phyloP scores from a whole-genome alignment of 2,113 vertebrate species.

The Megaceryle maxima region DNA sequence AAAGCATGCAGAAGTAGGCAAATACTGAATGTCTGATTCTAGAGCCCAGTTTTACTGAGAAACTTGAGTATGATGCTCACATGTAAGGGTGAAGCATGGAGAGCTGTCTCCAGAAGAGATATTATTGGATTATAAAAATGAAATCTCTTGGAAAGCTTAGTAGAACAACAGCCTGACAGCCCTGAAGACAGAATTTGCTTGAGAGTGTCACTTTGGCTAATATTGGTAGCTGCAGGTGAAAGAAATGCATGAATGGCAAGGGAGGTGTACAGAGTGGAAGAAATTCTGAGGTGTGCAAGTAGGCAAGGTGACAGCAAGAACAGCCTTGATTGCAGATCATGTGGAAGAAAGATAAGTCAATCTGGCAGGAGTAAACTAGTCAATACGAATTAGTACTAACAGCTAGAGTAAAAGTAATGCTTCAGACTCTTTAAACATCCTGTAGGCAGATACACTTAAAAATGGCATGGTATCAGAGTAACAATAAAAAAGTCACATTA shows the following conservation, averaged over 20 bases:
- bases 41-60: background rate
- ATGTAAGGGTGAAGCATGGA: background rate
- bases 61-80: background rate
- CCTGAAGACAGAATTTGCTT: background rate
- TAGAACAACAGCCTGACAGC: background rate
- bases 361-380: background rate
- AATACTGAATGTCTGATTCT: background rate
- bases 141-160: background rate
- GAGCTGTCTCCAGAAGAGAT: background rate
- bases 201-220: background rate
- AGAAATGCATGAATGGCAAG: background rate
- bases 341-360: background rate
- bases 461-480: background rate
- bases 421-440: background rate
- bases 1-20: background rate
- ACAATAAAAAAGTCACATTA: background rate
- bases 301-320: background rate
- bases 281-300: background rate
- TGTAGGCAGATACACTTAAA: background rate
- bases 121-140: background rate
- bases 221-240: background rate
- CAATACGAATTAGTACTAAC: background rate
- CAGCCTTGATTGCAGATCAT: background rate
- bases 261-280: background rate
- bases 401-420: background rate